Percentiles rank a stretch among this genome's conserved stretches.
phyloP scores from a whole-genome alignment of 92 coral and sea anemone genomes.

The Scolanthus callimorphus region DNA sequence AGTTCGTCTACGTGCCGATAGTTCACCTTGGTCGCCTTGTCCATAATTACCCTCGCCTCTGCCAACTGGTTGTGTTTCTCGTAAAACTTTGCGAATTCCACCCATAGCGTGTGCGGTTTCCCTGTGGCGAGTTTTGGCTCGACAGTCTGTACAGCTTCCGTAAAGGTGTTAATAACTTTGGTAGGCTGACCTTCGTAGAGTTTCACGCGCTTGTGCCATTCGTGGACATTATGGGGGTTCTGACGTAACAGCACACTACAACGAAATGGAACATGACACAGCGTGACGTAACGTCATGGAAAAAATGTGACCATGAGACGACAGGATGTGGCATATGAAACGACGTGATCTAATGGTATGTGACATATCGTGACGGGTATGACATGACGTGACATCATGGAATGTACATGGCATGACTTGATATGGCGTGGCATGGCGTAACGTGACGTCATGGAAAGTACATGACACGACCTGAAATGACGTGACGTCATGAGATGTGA shows the following conservation, averaged over 20 bases:
- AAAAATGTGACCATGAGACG: too few species aligned
- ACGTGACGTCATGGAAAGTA: too few species aligned
- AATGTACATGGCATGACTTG: too few species aligned
- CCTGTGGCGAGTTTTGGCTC: constrained; percentile 96
- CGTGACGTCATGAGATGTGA: too few species aligned
- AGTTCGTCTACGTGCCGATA: constrained; percentile 96
- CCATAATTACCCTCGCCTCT: constrained; percentile 97
- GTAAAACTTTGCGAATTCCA: constrained; percentile 95
- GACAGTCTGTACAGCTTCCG: constrained; percentile 98
- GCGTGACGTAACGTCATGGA: too few species aligned
- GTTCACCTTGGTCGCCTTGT: constrained; percentile 94
- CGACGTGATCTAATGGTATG: too few species aligned
- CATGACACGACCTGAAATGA: too few species aligned
- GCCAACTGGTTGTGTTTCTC: constrained; percentile 92
- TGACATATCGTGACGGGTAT: too few species aligned
- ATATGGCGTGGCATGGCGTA: too few species aligned
- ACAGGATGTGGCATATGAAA: too few species aligned
- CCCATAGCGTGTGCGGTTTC: constrained; percentile 94
- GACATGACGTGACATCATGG: too few species aligned
- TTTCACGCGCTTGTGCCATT: constrained; percentile 97
- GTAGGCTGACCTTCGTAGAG: constrained; percentile 95
- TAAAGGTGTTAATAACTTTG: constrained; percentile 93
- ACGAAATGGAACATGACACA: too few species aligned
- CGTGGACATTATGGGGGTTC: constrained; percentile 99
- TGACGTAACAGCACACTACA: constrained; percentile 91